Conservation (phyloP, 2,113 vertebrate species). For the Ptyas mucosa region DNA sequence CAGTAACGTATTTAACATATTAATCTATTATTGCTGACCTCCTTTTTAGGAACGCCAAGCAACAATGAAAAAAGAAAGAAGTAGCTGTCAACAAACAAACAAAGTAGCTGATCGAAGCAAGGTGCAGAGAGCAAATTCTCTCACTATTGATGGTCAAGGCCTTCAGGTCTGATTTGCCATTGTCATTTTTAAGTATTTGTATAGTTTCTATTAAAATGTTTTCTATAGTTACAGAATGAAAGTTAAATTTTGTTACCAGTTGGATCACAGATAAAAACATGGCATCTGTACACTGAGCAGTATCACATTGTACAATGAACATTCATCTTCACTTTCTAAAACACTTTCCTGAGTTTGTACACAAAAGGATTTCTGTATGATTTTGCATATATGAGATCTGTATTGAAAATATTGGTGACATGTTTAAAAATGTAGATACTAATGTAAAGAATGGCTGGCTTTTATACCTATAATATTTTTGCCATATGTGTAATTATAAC, state of each 20-base stretch:
- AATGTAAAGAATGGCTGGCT: background rate
- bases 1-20: background rate
- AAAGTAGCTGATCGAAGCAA: constrained; percentile 79
- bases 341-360: background rate
- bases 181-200: constrained; percentile 36
- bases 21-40: constrained; percentile 35
- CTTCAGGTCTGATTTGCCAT: constrained; percentile 78
- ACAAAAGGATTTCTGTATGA: background rate
- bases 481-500: background rate
- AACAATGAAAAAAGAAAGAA: constrained; percentile 84
- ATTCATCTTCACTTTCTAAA: background rate
- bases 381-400: too few relatives aligned
- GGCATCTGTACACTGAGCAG: background rate
- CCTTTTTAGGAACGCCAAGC: constrained; percentile 81
- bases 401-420: background rate
- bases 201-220: background rate
- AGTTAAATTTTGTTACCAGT: background rate
- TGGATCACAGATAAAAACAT: background rate
- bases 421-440: background rate
- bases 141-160: constrained; percentile 90
- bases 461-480: background rate
- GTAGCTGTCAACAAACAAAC: constrained; percentile 68
- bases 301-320: background rate
- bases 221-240: background rate
- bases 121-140: constrained; percentile 92